phyloP scores from a whole-genome alignment of 1,140 invertebrate genomes.

The Laupala kohalensis region DNA sequence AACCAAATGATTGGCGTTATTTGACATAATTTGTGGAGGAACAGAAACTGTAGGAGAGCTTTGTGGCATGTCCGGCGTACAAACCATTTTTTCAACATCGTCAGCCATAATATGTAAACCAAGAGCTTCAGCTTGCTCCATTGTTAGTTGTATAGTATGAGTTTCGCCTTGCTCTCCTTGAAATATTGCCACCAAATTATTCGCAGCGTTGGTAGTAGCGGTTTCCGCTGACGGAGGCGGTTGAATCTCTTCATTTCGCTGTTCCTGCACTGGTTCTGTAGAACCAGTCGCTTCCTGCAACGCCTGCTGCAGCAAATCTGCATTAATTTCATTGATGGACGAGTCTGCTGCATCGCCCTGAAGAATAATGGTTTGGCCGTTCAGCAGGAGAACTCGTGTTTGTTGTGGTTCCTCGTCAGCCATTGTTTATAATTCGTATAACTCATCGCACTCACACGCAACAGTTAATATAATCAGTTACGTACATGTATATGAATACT shows the following conservation, averaged over 20 bases:
- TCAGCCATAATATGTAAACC: slow-evolving; percentile 12
- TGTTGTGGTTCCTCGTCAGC: slow-evolving; percentile 15
- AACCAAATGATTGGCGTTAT: slow-evolving; percentile 2
- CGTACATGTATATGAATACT: not conserved
- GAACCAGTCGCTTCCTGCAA: slow-evolving; percentile 24
- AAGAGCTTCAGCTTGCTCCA: slow-evolving; percentile 17
- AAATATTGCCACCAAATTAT: slow-evolving; percentile 18
- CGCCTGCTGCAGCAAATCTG: slow-evolving; percentile 30
- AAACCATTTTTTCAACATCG: not conserved
- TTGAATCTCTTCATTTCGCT: slow-evolving; percentile 11
- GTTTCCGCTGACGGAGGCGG: slow-evolving; percentile 11
- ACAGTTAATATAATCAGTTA: not conserved
- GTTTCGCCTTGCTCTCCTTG: slow-evolving; percentile 18
- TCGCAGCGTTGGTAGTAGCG: slow-evolving; percentile 13
- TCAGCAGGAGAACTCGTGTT: slow-evolving; percentile 15
- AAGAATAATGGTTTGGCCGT: slow-evolving; percentile 16
- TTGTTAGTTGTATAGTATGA: slow-evolving; percentile 14
- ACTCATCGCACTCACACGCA: slow-evolving; percentile 3
- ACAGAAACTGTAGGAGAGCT: not conserved
- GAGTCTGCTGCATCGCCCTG: slow-evolving; percentile 15
- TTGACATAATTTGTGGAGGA: not conserved
- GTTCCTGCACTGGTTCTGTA: slow-evolving; percentile 14
- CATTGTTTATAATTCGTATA: slow-evolving; percentile 12
- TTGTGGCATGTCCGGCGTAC: not conserved
- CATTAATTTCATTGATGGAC: slow-evolving; percentile 18